These are phyloP conservation scores for Pseudorhiza aurosa DNA, from an alignment of 30 jellyfish, hydroid and myxozoan species.

Conservation along the genomic window DNA sequence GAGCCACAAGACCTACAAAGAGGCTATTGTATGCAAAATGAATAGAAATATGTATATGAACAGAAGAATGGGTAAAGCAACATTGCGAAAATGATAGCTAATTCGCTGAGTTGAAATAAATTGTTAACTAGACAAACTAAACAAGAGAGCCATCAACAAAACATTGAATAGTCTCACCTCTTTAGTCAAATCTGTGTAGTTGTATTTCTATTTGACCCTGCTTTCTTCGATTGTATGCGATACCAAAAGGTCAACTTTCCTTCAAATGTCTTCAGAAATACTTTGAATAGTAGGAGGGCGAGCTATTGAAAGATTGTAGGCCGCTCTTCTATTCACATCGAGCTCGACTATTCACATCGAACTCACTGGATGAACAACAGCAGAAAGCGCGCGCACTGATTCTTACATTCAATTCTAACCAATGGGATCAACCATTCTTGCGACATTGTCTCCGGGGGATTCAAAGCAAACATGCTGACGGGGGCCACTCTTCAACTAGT, in stretches of 20 bases:
- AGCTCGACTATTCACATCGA: conserved; percentile 70
- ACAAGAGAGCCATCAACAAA: conserved; percentile 36
- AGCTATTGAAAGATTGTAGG: conserved; percentile 70
- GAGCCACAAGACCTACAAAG: background rate
- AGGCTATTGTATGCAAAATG: background rate
- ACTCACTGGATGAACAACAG: conserved; percentile 82
- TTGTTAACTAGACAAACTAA: conserved; percentile 33
- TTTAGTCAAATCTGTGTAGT: conserved; percentile 53
- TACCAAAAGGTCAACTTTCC: conserved; percentile 88
- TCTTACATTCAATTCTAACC: conserved; percentile 81
- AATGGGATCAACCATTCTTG: conserved; percentile 37
- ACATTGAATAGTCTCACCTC: conserved; percentile 58
- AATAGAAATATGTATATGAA: background rate
- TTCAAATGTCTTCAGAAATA: conserved; percentile 73
- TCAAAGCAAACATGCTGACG: conserved; percentile 45
- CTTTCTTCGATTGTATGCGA: conserved; percentile 79
- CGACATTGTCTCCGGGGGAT: conserved; percentile 70
- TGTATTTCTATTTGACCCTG: conserved; percentile 49
- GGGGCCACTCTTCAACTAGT: conserved; percentile 39
- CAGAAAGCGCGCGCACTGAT: conserved; percentile 86
- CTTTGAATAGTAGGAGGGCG: conserved; percentile 84
- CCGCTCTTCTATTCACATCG: conserved; percentile 73
- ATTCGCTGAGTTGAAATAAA: background rate
- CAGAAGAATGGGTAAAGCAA: background rate
- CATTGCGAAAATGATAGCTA: background rate